Evolutionary conservation across 1,140 invertebrate genomes (phyloP), one percentile per base, ranked within the genome.

Genomic region (Dendrolimus punctatus): DNA sequence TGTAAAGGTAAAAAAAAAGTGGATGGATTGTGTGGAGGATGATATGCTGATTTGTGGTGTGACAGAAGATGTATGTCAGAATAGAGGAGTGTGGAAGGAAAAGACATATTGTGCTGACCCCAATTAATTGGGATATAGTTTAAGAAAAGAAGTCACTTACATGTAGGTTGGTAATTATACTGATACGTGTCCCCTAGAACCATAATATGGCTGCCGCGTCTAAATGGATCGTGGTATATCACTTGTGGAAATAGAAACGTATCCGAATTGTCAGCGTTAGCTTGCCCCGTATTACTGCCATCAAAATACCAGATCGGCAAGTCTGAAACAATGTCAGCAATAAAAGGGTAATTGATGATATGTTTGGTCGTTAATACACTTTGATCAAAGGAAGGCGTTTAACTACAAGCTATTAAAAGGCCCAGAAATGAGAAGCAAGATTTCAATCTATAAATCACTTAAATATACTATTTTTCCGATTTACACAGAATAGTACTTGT

Each of bases 271-370:
- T 88, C 88, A 2, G 91, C 90, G 61, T 91, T 89, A 2, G 94
- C 93, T 80, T 95, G 94, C 46, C 90, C 90, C 0, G 94, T 95
- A 6, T 93, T 95, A 71, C 95, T 97, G n/a, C 98, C 98, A 84
- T 99, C 97, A 74, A 95, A 99, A 66, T 98, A 98, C 98, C 98
- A 99, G 8, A 94, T 90, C 0, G 98, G 98, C 46, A 98, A 87
- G 64, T 99, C 97, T 88, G 63, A 52, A 76, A 64, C 40, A 51
- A 5, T 43, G 39, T 10, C 41, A 7, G 9, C 53, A 53, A 46
- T 59, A 51, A 58, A n/a, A 58, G 46, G 38, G 0, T 8, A 10
- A 38, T 49, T 41, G 53, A 53, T 53, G 49, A 58, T 36, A 43
- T 38, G 42, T 46, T 46, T 40, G 46, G 36, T 40, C 44, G 37